phyloP scores from a whole-genome alignment of 2,888 invertebrate species.

The Dryocosmus kuriphilus region DNA sequence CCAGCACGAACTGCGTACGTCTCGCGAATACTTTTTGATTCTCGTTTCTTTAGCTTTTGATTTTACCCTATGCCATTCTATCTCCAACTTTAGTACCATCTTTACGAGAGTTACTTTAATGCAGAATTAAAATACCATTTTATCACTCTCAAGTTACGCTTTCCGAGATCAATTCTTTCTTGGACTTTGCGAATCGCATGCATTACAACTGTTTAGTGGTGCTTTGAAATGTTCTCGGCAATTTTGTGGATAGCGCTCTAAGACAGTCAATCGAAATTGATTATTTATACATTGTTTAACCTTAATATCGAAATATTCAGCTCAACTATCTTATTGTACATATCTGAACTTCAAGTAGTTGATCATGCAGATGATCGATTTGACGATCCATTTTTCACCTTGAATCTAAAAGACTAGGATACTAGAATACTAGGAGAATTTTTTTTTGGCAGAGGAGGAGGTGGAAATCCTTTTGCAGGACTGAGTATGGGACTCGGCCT shows the following conservation, averaged over 20 bases:
- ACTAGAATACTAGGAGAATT: too few relatives aligned
- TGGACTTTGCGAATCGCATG: background rate
- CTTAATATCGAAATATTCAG: too few relatives aligned
- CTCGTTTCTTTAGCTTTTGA: background rate
- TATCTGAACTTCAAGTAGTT: too few relatives aligned
- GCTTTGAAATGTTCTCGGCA: background rate
- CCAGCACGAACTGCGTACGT: background rate
- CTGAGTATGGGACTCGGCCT: too few relatives aligned
- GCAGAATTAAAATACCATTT: background rate
- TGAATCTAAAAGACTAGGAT: too few relatives aligned
- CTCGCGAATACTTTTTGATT: constrained; percentile 2
- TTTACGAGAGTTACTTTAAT: background rate
- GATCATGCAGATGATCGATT: too few relatives aligned
- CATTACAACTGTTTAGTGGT: background rate
- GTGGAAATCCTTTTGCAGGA: too few relatives aligned
- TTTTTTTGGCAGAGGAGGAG: too few relatives aligned
- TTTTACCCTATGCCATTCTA: background rate
- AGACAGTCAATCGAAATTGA: too few relatives aligned
- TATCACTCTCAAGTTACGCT: background rate
- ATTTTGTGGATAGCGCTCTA: background rate
- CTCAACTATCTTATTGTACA: too few relatives aligned
- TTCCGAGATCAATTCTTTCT: background rate
- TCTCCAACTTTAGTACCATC: background rate
- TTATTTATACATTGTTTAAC: too few relatives aligned
- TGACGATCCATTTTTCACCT: too few relatives aligned